phyloP scores from a whole-genome alignment of 2,888 invertebrate genomes.

The Amblyjoppa fuscipennis region DNA sequence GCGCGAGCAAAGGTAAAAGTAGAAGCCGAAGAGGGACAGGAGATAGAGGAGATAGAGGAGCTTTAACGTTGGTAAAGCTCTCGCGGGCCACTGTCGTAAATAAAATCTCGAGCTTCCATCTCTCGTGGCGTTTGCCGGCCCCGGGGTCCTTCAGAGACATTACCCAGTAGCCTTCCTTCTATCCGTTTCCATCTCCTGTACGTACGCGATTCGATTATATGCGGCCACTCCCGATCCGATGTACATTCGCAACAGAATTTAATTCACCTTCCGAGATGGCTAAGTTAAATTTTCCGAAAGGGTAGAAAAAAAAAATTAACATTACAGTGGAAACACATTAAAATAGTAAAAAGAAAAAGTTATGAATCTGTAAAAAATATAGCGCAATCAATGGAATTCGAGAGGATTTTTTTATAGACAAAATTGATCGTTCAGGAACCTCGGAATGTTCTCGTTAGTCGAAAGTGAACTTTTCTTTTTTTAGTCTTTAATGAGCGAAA shows the following conservation, averaged over 20 bases:
- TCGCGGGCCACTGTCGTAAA: constrained; percentile 60
- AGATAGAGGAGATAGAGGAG: constrained; percentile 32
- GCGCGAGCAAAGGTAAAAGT: constrained; percentile 61
- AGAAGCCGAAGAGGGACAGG: constrained; percentile 53
- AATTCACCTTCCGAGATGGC: background rate
- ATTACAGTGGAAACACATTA: too few species aligned
- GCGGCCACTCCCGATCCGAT: constrained; percentile 3
- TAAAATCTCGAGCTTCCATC: constrained; percentile 61
- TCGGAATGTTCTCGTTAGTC: too few species aligned
- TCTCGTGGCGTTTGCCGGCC: constrained; percentile 47
- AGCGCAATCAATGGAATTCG: too few species aligned
- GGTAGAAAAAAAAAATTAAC: background rate
- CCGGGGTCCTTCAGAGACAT: constrained; percentile 55
- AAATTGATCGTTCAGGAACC: too few species aligned
- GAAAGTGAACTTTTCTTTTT: too few species aligned
- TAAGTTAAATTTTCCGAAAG: background rate
- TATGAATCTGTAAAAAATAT: background rate
- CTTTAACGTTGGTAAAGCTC: constrained; percentile 51
- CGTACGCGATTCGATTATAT: constrained; percentile 46
- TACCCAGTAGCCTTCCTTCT: constrained; percentile 45
- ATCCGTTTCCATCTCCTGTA: constrained; percentile 30
- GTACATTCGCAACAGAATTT: background rate
- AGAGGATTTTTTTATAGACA: too few species aligned
- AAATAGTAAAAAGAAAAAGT: background rate
- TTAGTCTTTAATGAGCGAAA: too few species aligned